Conservation (phyloP, 2,113 vertebrate genomes). For the Steatornis caripensis region DNA sequence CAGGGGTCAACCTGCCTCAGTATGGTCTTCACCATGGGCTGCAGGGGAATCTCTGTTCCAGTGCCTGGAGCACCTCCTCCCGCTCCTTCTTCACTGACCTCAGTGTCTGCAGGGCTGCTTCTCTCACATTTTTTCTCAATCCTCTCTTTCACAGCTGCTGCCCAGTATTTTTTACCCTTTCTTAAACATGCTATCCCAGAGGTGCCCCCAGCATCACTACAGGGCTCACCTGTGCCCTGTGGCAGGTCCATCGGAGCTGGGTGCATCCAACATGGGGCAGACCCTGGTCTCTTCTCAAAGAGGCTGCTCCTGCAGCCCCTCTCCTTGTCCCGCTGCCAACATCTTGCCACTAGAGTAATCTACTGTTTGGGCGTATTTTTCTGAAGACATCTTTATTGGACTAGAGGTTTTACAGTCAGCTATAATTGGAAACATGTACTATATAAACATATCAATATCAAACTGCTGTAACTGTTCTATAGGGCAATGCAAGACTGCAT, state of each 20-base stretch:
- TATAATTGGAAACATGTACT: neutral
- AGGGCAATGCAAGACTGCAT: neutral
- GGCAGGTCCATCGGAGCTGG: neutral
- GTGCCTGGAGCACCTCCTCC: neutral
- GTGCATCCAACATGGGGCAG: accelerated
- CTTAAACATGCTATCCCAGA: neutral
- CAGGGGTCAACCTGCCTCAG: neutral
- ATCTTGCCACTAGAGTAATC: neutral
- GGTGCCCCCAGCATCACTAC: neutral
- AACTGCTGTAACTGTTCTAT: neutral
- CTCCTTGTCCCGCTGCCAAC: accelerated
- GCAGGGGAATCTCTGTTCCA: neutral
- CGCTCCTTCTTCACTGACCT: neutral
- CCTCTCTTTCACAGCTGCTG: neutral
- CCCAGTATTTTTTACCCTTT: neutral
- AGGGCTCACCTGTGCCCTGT: neutral
- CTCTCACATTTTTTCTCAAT: neutral
- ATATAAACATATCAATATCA: neutral
- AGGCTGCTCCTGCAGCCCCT: neutral
- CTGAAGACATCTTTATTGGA: neutral
- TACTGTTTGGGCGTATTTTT: neutral
- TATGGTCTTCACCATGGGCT: accelerated
- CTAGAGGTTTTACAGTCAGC: neutral
- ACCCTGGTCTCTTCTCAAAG: neutral
- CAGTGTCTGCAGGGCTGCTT: neutral